A percentile compares a stretch with the other conserved stretches of the same genome.
phyloP scores from a whole-genome alignment of 2,888 invertebrate species.

The Leptopterna dolabrata region DNA sequence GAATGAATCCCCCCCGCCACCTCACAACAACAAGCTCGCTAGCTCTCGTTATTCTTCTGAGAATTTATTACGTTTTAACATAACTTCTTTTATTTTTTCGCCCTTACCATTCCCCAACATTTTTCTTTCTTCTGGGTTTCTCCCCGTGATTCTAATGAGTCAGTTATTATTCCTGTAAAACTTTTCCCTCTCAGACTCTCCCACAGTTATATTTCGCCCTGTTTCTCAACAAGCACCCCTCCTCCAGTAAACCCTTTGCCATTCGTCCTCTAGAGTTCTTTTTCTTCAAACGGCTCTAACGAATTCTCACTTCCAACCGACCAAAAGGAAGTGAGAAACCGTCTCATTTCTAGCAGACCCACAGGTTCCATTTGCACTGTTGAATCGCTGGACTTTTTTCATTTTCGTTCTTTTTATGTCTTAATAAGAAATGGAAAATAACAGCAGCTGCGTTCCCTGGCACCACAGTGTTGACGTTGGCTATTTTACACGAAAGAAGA shows the following conservation, averaged over 20 bases:
- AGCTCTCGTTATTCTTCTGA: background rate
- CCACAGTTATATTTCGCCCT: conserved; percentile 10
- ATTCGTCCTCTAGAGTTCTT: background rate
- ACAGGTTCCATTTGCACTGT: background rate
- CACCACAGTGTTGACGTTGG: background rate
- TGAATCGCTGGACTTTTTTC: background rate
- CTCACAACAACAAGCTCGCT: background rate
- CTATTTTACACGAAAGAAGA: background rate
- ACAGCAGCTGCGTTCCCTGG: background rate
- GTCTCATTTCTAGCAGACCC: background rate
- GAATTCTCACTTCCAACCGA: background rate
- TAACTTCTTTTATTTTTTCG: conserved; percentile 27
- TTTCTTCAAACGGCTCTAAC: background rate
- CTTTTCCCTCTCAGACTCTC: background rate
- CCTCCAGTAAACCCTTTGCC: background rate
- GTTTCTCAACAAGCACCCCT: background rate
- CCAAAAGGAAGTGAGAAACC: background rate
- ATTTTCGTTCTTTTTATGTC: background rate
- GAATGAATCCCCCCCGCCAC: background rate
- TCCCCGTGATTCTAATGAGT: conserved; percentile 44
- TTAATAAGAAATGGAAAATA: background rate
- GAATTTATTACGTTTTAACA: conserved; percentile 42
- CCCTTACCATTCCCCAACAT: background rate
- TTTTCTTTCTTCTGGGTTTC: background rate
- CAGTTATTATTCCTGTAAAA: conserved; percentile 47